These are phyloP conservation scores for Parazoanthus atlanticus DNA, from an alignment of 92 coral and sea anemone species.

Conservation along the genomic window DNA sequence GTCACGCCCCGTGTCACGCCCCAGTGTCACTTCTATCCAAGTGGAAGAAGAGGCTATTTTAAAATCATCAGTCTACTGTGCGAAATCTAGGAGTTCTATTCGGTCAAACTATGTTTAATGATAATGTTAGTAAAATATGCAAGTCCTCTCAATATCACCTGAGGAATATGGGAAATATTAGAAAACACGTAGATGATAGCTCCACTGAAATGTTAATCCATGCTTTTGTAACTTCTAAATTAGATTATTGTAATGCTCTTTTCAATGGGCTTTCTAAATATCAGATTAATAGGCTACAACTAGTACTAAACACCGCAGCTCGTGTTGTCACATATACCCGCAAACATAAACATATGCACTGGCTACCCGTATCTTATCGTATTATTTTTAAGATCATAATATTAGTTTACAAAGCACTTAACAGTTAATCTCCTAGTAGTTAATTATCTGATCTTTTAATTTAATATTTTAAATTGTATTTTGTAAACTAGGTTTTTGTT, in stretches of 20 bases:
- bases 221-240: slow-evolving; percentile 24
- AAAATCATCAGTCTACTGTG: no score
- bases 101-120: slow-evolving; percentile 21
- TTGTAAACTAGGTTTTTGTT: no score
- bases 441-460: slow-evolving; percentile 29
- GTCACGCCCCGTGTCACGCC: slow-evolving; percentile 32
- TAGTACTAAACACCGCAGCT: slow-evolving; percentile 37
- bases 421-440: slow-evolving; percentile 18
- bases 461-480: no score
- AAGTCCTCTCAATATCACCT: slow-evolving; percentile 42
- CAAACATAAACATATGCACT: slow-evolving; percentile 32
- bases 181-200: slow-evolving; percentile 23
- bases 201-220: slow-evolving; percentile 26
- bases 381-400: slow-evolving; percentile 34
- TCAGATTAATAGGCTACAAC: slow-evolving; percentile 25
- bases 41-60: slow-evolving; percentile 27
- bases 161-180: slow-evolving; percentile 23
- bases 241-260: slow-evolving; percentile 42
- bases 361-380: slow-evolving; percentile 49
- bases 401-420: slow-evolving; percentile 32
- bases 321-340: slow-evolving; percentile 31
- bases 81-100: no score
- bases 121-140: slow-evolving; percentile 26
- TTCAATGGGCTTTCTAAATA: slow-evolving; percentile 36
- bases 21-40: slow-evolving; percentile 14